These are phyloP conservation scores for Zosterops japonicus DNA, from an alignment of 2,113 vertebrate species.

Conservation along the genomic window DNA sequence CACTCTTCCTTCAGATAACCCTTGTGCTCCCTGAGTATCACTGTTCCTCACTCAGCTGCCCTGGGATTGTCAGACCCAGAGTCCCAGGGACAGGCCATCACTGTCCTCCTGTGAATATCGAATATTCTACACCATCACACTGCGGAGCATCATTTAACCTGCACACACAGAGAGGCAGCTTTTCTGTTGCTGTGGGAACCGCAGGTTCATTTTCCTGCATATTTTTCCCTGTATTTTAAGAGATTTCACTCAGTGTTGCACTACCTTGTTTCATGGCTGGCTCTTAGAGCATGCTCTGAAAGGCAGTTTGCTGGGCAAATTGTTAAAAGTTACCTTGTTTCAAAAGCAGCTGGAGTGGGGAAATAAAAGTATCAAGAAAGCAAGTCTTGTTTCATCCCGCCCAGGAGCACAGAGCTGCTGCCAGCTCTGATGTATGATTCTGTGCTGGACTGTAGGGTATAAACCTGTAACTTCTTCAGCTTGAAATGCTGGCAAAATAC, in stretches of 20 bases:
- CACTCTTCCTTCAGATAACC: background rate
- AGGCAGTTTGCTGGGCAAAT: background rate
- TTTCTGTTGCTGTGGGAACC: slow-evolving; percentile 15
- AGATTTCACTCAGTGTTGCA: background rate
- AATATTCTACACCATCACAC: background rate
- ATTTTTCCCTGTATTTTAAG: background rate
- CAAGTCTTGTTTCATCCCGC: background rate
- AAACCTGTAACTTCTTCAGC: background rate
- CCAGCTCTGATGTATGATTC: background rate
- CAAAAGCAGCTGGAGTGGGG: background rate
- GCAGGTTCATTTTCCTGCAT: background rate
- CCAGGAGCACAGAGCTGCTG: background rate
- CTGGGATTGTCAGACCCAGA: background rate
- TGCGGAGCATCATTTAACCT: background rate
- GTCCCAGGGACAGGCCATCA: background rate
- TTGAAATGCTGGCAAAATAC: background rate
- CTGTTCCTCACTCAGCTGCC: background rate
- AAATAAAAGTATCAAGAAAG: background rate
- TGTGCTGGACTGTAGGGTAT: background rate
- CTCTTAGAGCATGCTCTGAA: background rate
- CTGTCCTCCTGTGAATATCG: background rate
- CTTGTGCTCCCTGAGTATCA: background rate
- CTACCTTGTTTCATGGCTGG: background rate
- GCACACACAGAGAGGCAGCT: background rate
- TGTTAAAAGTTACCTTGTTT: background rate